Conservation (phyloP, 2,888 invertebrate genomes). For the Rhagonycha fulva region DNA sequence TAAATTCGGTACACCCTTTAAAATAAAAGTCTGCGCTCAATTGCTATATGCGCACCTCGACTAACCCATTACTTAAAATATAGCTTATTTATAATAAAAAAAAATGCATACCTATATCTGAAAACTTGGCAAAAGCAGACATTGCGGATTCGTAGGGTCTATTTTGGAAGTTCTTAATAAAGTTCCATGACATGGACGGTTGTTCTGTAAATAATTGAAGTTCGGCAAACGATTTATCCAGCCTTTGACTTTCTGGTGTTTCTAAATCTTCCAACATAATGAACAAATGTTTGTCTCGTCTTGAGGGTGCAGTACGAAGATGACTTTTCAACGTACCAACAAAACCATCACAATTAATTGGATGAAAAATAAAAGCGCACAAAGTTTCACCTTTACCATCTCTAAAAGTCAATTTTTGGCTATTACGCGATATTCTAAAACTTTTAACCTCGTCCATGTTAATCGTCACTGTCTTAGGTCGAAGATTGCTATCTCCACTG, state of each 20-base stretch:
- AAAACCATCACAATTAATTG: constrained; percentile 83
- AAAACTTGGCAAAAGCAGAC: constrained; percentile 85
- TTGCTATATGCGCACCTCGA: too few species aligned
- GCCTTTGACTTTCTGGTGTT: constrained; percentile 66
- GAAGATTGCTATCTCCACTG: constrained; percentile 57
- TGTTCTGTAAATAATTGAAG: constrained; percentile 79
- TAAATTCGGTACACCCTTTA: too few species aligned
- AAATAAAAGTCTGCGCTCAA: too few species aligned
- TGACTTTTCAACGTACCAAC: constrained; percentile 65
- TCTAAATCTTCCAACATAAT: constrained; percentile 71
- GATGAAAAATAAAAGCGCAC: constrained; percentile 85
- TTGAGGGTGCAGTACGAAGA: constrained; percentile 68
- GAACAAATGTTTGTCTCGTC: constrained; percentile 72
- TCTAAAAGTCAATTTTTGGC: constrained; percentile 66
- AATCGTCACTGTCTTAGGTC: constrained; percentile 60
- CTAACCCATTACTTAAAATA: background rate
- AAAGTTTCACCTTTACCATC: constrained; percentile 73
- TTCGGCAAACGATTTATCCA: constrained; percentile 86
- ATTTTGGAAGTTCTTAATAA: constrained; percentile 63
- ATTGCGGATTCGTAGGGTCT: constrained; percentile 83
- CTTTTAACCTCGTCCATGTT: constrained; percentile 68
- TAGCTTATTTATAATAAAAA: background rate
- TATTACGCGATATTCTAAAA: constrained; percentile 62
- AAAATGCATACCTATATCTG: constrained; percentile 70
- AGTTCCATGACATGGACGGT: constrained; percentile 68